Evolutionary conservation across 2,888 invertebrate genomes (phyloP), one percentile per base, ranked within the genome.

Genomic region (Acrocyrtus sp.): DNA sequence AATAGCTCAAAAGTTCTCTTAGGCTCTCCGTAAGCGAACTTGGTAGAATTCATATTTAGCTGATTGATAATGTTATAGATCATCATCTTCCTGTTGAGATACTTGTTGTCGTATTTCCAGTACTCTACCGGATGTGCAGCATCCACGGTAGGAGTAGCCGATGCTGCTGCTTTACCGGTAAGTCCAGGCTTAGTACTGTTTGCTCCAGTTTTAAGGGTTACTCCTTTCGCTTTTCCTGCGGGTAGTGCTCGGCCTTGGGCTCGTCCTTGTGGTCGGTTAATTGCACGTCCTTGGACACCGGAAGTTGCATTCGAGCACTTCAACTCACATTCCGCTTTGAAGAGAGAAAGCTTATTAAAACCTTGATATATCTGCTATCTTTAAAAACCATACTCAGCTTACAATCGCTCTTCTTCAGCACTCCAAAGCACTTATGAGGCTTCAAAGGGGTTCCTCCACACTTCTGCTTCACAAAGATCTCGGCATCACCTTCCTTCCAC

Each of bases 81-180:
- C 27, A 77, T 60, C 67, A 79, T 66, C 50, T 79, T 77, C 21
- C 79, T 51, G 54, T 79, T 77, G 1, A 77, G 53, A 26, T 53
- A 79, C 26, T 72, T 61, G 45, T 76, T 79, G 34, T 79, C 79
- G 41, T 76, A 76, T 22, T 61, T 72, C 34, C 69, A 53, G 48
- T 77, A 76, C 21, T 75, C 74, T 1, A 47, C 34, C 0, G 77
- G 75, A 34, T 79, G 72, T 1, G 62, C 56, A 48, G 56, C 24
- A 72, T 69, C 29, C 6, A 63, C 29, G 65, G 56, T 21, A 70
- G 17, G n/a, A n/a, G n/a, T n/a, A n/a, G n/a, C n/a, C n/a, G n/a
- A 10, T 10, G 41, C 10, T 12, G 41, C 41, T 39, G 10, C 41
- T 12, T n/a, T n/a, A n/a, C n/a, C 17, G n/a, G n/a, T n/a, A n/a